Conservation (phyloP, 2,113 vertebrate species). For the Montifringilla adamsi region DNA sequence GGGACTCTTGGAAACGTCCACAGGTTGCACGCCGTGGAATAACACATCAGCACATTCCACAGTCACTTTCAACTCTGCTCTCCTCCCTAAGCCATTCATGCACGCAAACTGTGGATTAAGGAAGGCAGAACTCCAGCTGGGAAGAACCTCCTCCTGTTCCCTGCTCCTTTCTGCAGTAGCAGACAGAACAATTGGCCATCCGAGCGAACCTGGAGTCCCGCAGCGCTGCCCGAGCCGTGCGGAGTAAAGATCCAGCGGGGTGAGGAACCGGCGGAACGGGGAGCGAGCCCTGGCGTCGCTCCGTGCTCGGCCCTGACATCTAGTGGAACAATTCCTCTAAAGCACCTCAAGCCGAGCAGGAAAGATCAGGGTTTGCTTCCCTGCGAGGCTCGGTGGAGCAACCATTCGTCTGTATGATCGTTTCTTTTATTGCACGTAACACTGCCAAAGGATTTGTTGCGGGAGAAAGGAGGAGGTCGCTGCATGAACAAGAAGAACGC, state of each 20-base stretch:
- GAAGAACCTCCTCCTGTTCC: background rate
- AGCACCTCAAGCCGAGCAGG: background rate
- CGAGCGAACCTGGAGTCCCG: background rate
- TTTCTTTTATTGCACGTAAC: constrained; percentile 2
- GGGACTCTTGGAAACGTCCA: background rate
- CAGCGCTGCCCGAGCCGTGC: background rate
- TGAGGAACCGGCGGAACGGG: rapidly evolving
- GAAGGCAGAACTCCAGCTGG: background rate
- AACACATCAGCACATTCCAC: background rate
- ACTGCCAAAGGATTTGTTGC: background rate
- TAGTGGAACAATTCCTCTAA: constrained; percentile 64
- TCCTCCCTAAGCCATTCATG: background rate
- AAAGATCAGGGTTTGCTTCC: background rate
- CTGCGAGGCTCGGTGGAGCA: background rate
- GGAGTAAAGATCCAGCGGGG: background rate
- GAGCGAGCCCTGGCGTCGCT: background rate
- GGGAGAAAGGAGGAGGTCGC: background rate
- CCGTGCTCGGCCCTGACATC: constrained; percentile 69
- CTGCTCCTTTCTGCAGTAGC: background rate
- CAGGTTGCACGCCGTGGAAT: background rate
- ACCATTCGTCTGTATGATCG: background rate
- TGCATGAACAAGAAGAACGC: background rate
- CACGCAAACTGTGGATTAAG: background rate
- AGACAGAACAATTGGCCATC: background rate
- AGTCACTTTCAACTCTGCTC: background rate